phyloP scores from a whole-genome alignment of 2,113 vertebrate genomes.

The Cyprinodon tularosa region DNA sequence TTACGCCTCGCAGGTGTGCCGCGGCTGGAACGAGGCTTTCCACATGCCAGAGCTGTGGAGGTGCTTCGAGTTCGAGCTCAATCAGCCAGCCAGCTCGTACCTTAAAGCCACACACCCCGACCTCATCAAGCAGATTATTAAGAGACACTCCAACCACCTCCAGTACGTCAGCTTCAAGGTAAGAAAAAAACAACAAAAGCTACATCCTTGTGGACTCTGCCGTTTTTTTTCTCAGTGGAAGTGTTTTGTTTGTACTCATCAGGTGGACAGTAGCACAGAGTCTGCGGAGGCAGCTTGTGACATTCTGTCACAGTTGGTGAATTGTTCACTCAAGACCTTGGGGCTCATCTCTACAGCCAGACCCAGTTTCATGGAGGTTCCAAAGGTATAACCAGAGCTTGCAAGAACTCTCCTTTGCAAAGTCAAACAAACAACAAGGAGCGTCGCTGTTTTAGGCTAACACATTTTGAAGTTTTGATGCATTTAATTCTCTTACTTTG shows the following conservation, averaged over 20 bases:
- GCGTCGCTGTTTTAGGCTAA: not conserved
- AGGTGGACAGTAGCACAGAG: conserved; percentile 98
- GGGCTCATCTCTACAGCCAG: conserved; percentile 96
- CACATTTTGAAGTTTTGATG: not conserved
- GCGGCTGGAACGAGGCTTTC: conserved; percentile 94
- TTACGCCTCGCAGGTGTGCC: conserved; percentile 93
- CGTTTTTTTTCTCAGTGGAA: not conserved
- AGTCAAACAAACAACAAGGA: not conserved
- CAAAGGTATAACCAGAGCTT: conserved; percentile 84
- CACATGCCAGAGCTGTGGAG: conserved; percentile 98
- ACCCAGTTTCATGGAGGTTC: conserved; percentile 98
- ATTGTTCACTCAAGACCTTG: conserved; percentile 94
- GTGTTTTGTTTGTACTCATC: conserved; percentile 45
- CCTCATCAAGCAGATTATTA: conserved; percentile 97
- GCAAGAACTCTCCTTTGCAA: not conserved
- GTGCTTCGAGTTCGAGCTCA: conserved; percentile 97
- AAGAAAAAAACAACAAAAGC: not conserved
- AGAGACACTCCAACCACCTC: conserved; percentile 94
- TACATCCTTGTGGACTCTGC: not conserved
- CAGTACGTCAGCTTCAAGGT: conserved; percentile 99
- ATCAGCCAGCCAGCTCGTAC: conserved; percentile 94
- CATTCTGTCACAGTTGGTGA: conserved; percentile 94
- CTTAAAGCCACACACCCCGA: conserved; percentile 96
- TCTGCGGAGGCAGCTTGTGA: conserved; percentile 95
- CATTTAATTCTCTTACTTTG: not conserved